Conservation (phyloP, 2,113 vertebrate genomes). For the Zapornia atra region DNA sequence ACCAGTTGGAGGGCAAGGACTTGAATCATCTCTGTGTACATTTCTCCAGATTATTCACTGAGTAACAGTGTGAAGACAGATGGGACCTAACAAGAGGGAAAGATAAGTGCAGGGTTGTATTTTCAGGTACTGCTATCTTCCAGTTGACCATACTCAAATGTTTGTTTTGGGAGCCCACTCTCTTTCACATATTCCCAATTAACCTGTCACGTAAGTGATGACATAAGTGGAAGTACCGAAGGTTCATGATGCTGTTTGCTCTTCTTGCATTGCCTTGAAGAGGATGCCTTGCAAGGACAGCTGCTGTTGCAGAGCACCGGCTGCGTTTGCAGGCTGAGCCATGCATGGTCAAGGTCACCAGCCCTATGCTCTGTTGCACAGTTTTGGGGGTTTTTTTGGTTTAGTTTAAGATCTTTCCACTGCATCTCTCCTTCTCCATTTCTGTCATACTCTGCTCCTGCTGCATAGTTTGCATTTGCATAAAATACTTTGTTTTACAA, state of each 20-base stretch:
- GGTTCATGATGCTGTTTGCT: not conserved
- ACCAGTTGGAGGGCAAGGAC: not conserved
- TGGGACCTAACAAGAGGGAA: not conserved
- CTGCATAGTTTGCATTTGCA: not conserved
- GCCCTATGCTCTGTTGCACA: not conserved
- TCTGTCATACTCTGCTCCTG: not conserved
- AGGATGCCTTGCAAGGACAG: not conserved
- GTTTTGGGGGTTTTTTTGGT: not conserved
- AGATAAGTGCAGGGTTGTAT: fast-evolving
- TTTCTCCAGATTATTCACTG: not conserved
- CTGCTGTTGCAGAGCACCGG: not conserved
- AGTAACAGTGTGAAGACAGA: not conserved
- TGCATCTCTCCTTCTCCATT: not conserved
- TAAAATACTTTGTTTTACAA: not conserved
- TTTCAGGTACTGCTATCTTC: not conserved
- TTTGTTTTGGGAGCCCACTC: not conserved
- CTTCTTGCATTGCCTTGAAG: not conserved
- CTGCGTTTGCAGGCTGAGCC: not conserved
- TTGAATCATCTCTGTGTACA: not conserved
- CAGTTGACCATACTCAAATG: not conserved
- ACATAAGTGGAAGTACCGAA: not conserved
- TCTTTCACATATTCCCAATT: not conserved
- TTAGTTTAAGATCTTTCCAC: not conserved
- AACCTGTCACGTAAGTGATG: fast-evolving
- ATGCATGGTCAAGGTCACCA: fast-evolving